Percentiles rank a stretch among this genome's conserved stretches.
Evolutionary conservation across 2,888 invertebrate species (phyloP).

Genomic region (Eudemis profundana): DNA sequence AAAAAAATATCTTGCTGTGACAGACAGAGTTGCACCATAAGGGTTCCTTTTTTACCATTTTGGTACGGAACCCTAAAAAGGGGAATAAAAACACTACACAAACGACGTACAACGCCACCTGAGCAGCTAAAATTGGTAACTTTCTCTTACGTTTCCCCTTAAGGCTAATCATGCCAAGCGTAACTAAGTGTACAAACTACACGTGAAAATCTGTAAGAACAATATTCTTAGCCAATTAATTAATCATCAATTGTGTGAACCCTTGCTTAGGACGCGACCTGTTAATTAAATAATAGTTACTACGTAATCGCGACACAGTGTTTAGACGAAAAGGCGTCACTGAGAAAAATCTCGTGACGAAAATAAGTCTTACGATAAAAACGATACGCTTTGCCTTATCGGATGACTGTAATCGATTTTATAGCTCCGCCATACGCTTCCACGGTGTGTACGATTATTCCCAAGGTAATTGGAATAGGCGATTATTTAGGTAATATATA

Average conservation of each 20-base stretch:
- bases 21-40: too few species aligned
- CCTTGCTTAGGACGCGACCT: not conserved
- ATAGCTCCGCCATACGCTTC: constrained; percentile 23
- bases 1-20: too few species aligned
- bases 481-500: too few species aligned
- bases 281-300: not conserved
- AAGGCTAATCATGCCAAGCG: too few species aligned
- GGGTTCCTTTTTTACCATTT: too few species aligned
- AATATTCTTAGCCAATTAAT: too few species aligned
- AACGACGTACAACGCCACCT: too few species aligned
- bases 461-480: not conserved
- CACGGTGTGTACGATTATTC: constrained; percentile 16
- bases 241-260: not conserved
- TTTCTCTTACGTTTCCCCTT: too few species aligned
- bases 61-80: too few species aligned
- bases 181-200: too few species aligned
- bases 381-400: constrained; percentile 30
- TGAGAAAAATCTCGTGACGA: constrained; percentile 29
- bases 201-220: not conserved
- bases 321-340: constrained; percentile 11
- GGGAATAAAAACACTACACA: too few species aligned
- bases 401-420: constrained; percentile 39
- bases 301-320: not conserved
- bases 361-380: constrained; percentile 18
- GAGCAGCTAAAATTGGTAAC: too few species aligned